Evolutionary conservation across 2,113 vertebrate species (phyloP).

Genomic region (Ptilorrhoa leucosticta): DNA sequence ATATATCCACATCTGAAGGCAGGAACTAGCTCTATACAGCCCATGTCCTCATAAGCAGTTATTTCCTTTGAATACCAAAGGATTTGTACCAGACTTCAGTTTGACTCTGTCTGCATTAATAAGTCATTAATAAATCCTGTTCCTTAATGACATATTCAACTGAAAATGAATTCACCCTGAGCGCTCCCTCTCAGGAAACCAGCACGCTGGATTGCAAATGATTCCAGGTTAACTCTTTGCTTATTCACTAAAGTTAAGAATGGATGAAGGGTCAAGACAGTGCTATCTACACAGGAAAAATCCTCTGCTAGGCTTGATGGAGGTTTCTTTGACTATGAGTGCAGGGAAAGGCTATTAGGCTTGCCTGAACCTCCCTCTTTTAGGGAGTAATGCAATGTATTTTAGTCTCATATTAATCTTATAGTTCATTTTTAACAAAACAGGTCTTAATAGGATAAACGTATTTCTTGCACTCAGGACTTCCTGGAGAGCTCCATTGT

Average conservation of each 20-base stretch:
- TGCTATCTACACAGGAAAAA: not conserved
- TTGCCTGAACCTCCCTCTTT: not conserved
- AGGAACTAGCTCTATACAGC: conserved; percentile 17
- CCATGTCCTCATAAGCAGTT: not conserved
- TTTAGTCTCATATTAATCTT: not conserved
- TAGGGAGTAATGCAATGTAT: not conserved
- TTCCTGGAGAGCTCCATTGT: not conserved
- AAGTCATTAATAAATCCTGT: conserved; percentile 71
- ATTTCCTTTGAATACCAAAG: not conserved
- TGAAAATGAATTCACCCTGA: conserved; percentile 58
- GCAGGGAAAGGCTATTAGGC: not conserved
- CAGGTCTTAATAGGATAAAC: not conserved
- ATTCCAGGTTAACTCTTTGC: conserved; percentile 29
- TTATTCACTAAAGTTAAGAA: not conserved
- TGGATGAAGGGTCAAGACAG: not conserved
- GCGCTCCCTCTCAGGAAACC: conserved; percentile 41
- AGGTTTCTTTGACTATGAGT: not conserved
- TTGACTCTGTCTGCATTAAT: conserved; percentile 56
- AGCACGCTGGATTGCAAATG: not conserved
- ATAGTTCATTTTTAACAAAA: not conserved
- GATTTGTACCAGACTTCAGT: not conserved
- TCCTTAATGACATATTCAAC: conserved; percentile 69
- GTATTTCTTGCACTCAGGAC: not conserved
- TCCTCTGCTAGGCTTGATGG: not conserved
- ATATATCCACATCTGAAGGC: conserved; percentile 66